Percentiles rank a stretch among this genome's conserved stretches.
Conservation (phyloP, 2,113 vertebrate genomes). For the Apteryx mantelli region DNA sequence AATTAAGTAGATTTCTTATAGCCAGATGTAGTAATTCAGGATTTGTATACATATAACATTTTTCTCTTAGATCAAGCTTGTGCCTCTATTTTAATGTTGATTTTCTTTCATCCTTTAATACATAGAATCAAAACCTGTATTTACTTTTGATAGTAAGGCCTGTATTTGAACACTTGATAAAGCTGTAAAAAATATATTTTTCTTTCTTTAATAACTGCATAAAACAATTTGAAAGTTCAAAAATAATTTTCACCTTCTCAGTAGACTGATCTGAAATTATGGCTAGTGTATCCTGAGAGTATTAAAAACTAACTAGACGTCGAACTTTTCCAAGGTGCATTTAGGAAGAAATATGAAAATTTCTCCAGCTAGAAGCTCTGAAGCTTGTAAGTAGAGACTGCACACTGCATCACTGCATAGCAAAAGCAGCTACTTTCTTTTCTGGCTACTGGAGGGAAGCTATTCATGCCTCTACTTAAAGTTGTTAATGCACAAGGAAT, state of each 20-base stretch:
- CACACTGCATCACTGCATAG: not conserved
- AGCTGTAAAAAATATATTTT: slow-evolving; percentile 42
- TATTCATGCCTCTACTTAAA: not conserved
- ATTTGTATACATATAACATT: not conserved
- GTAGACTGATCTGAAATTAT: not conserved
- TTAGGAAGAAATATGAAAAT: not conserved
- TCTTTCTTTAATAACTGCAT: not conserved
- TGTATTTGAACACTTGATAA: slow-evolving; percentile 15
- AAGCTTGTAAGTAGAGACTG: not conserved
- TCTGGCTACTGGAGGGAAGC: not conserved
- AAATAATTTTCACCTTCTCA: not conserved
- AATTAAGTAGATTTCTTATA: not conserved
- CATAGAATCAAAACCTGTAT: slow-evolving; percentile 43
- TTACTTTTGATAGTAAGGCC: slow-evolving; percentile 43
- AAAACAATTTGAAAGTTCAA: not conserved
- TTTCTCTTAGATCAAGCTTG: not conserved
- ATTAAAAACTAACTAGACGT: not conserved
- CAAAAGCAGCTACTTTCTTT: not conserved
- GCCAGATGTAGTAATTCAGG: not conserved
- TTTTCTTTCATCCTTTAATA: slow-evolving; percentile 53
- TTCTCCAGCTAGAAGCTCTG: not conserved
- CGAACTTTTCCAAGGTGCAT: not conserved
- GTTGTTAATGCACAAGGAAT: not conserved
- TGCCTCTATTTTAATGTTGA: slow-evolving; percentile 15
- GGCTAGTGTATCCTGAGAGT: not conserved